Evolutionary conservation across 2,888 invertebrate species (phyloP), one percentile per base, ranked within the genome.

Genomic region (Bhutanitis thaidina): DNA sequence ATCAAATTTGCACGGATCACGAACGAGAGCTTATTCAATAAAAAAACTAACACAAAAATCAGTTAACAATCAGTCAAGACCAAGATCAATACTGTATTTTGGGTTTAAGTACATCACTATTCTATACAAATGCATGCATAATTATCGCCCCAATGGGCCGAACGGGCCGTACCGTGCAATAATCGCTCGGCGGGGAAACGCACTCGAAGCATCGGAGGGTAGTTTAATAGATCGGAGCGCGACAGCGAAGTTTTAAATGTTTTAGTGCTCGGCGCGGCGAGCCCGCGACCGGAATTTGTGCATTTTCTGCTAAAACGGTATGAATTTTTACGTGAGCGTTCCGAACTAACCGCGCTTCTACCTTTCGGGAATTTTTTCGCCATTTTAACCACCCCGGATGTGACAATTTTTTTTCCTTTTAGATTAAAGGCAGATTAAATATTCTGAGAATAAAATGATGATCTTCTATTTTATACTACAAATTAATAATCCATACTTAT

Each of bases 161-260:
- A 35, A 36, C 14, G 44, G 44, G 14, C 12, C 20, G 16, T 5
- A 10, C 34, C 29, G 29, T 10, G 15, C 41, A 15, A 15, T 36
- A n/a, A 45, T 20, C 36, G 29, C 25, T 27, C 13, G 20, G 35
- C 25, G 7, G 44, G 36, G 15, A 14, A 30, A 36, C 27, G 44
- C 27, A 25, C 44, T 36, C 36, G 37, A 10, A 43, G 32, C 12
- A 27, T 27, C 15, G 27, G 44, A 36, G 36, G 35, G 15, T 36
- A 27, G 36, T 36, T 36, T n/a, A 41, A 36, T 36, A 36, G 44
- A 15, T 14, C 14, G 34, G 27, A 25, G 36, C 27, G 36, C 29
- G 30, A 32, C 32, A 29, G 32, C 16, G 43, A 15, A 15, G 15
- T 39, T 20, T 16, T 32, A 29, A 43, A 43, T 43, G 43, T 43